Conservation (phyloP, 2,797 vertebrate species). For the Mionectes olivaceus region DNA sequence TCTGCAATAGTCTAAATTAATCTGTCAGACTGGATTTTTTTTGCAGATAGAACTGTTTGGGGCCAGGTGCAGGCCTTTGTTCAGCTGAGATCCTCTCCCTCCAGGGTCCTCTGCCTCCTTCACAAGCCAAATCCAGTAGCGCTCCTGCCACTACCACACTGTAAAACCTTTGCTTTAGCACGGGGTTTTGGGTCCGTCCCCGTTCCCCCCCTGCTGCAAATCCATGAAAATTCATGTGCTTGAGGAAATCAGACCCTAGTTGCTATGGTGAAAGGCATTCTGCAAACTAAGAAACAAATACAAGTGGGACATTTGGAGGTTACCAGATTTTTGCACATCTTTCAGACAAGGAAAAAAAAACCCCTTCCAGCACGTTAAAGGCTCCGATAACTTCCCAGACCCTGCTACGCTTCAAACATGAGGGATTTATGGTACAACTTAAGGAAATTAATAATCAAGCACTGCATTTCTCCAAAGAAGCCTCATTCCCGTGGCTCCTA, state of each 20-base stretch:
- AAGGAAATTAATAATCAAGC: background rate
- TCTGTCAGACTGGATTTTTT: background rate
- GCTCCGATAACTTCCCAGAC: background rate
- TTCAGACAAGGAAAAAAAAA: slow-evolving; percentile 11
- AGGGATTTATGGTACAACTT: background rate
- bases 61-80: background rate
- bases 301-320: slow-evolving; percentile 65
- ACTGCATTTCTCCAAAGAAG: background rate
- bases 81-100: background rate
- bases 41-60: background rate
- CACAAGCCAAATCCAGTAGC: background rate
- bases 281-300: slow-evolving; percentile 67
- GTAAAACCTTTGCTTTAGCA: slow-evolving; percentile 5
- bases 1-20: slow-evolving; percentile 4
- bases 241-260: slow-evolving; percentile 51
- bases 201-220: background rate
- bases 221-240: slow-evolving; percentile 49
- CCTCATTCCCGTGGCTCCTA: background rate
- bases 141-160: background rate
- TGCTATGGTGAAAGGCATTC: slow-evolving; percentile 69
- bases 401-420: background rate
- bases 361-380: background rate
- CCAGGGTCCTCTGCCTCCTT: background rate
- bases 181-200: background rate
- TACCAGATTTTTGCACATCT: slow-evolving; percentile 25